Conservation (phyloP, 2,888 invertebrate genomes). For the Strigamia maritima region DNA sequence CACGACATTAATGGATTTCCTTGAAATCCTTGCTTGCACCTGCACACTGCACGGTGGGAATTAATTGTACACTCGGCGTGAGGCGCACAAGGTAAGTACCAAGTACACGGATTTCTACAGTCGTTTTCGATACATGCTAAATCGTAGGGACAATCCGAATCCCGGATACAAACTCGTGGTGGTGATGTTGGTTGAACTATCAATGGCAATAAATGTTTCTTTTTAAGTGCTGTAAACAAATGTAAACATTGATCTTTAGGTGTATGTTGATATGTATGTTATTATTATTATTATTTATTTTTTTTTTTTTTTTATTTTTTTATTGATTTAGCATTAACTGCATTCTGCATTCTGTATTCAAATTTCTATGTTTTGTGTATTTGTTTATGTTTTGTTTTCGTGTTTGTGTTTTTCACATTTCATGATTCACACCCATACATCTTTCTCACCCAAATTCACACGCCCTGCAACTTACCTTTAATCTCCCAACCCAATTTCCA, state of each 20-base stretch:
- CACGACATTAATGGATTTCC: constrained; percentile 77
- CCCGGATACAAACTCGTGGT: constrained; percentile 29
- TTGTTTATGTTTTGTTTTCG: not conserved
- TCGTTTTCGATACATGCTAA: constrained; percentile 68
- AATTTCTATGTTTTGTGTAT: not conserved
- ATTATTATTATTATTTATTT: no score
- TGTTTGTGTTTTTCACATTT: not conserved
- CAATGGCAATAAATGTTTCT: not conserved
- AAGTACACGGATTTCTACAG: constrained; percentile 74
- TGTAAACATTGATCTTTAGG: not conserved
- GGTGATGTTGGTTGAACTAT: not conserved
- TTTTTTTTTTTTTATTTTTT: not conserved
- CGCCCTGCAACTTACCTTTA: not conserved
- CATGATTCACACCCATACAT: not conserved
- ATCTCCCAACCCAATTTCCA: not conserved
- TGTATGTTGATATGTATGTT: not conserved
- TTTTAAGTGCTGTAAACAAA: not conserved
- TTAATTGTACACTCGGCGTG: constrained; percentile 72
- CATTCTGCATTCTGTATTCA: not conserved
- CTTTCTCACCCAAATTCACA: not conserved
- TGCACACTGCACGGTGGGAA: constrained; percentile 78
- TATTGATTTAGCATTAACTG: not conserved
- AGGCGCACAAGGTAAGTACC: constrained; percentile 70
- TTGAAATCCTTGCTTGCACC: constrained; percentile 80
- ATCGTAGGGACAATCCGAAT: constrained; percentile 39